These are phyloP conservation scores for Macroteleia sp. DNA, from an alignment of 2,888 invertebrate species.

Conservation along the genomic window DNA sequence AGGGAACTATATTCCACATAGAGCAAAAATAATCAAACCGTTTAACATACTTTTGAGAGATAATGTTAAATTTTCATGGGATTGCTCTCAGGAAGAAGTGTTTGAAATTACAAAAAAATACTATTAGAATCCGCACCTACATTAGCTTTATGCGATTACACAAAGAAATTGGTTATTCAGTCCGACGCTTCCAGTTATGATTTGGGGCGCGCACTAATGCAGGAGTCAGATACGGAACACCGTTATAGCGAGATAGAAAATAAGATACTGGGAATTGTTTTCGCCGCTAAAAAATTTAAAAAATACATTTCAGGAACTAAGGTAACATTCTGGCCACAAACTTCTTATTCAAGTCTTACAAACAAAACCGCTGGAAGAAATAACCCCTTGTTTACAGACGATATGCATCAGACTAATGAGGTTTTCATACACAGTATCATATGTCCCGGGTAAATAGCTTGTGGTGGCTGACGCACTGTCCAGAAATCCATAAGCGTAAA, in stretches of 20 bases:
- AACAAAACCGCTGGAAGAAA: conserved; percentile 75
- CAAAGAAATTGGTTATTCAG: too few relatives aligned
- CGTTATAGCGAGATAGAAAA: conserved; percentile 79
- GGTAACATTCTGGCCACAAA: conserved; percentile 76
- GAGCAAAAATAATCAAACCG: conserved; percentile 62
- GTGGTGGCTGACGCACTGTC: too few relatives aligned
- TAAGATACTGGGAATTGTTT: conserved; percentile 69
- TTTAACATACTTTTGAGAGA: conserved; percentile 64
- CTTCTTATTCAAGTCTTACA: conserved; percentile 75
- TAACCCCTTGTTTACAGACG: conserved; percentile 76
- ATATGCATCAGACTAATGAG: conserved; percentile 73
- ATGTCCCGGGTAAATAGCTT: too few relatives aligned
- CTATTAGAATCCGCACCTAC: conserved; percentile 39
- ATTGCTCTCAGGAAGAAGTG: conserved; percentile 62
- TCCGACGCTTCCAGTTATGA: too few relatives aligned
- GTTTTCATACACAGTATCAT: too few relatives aligned
- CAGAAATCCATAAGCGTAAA: too few relatives aligned
- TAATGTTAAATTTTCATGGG: not conserved
- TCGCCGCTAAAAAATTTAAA: too few relatives aligned
- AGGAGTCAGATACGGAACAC: conserved; percentile 69
- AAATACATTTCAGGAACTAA: too few relatives aligned
- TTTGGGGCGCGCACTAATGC: conserved; percentile 69
- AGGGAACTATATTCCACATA: conserved; percentile 51
- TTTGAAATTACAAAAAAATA: conserved; percentile 61
- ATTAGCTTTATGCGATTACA: not conserved